Percentiles rank a stretch among this genome's conserved stretches.
phyloP scores from a whole-genome alignment of 1,140 invertebrate species.

The Aphis craccivora region DNA sequence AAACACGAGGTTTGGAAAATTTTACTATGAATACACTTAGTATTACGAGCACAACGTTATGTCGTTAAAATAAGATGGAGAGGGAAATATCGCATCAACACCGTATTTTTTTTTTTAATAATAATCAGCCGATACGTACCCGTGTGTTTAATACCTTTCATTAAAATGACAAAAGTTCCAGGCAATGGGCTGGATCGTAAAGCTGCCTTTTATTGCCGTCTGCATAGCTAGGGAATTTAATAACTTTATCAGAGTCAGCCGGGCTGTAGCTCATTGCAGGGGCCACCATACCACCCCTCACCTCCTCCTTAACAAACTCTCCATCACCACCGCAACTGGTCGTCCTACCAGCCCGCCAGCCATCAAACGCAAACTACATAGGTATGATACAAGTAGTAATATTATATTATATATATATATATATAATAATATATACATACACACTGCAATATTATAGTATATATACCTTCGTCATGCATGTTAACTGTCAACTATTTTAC shows the following conservation, averaged over 20 bases:
- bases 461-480: background rate
- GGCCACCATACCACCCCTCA: background rate
- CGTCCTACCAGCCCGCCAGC: background rate
- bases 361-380: background rate
- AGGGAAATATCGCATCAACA: constrained; percentile 28
- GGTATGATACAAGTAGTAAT: background rate
- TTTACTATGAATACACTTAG: constrained; percentile 5
- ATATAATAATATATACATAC: no score
- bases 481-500: background rate
- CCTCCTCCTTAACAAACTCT: background rate
- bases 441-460: background rate
- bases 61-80: constrained; percentile 25
- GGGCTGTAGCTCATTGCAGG: constrained; percentile 31
- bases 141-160: constrained; percentile 57
- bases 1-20: constrained; percentile 25
- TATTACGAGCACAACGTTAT: constrained; percentile 1
- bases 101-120: background rate
- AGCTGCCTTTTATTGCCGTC: constrained; percentile 54
- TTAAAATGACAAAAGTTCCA: constrained; percentile 57
- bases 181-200: constrained; percentile 34
- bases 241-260: constrained; percentile 50
- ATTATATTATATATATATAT: background rate
- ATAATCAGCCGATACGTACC: constrained; percentile 44
- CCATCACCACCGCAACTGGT: background rate
- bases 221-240: constrained; percentile 50